Percentiles rank a stretch among this genome's conserved stretches.
Conservation (phyloP, 2,888 invertebrate genomes). For the Drosophila monieri region DNA sequence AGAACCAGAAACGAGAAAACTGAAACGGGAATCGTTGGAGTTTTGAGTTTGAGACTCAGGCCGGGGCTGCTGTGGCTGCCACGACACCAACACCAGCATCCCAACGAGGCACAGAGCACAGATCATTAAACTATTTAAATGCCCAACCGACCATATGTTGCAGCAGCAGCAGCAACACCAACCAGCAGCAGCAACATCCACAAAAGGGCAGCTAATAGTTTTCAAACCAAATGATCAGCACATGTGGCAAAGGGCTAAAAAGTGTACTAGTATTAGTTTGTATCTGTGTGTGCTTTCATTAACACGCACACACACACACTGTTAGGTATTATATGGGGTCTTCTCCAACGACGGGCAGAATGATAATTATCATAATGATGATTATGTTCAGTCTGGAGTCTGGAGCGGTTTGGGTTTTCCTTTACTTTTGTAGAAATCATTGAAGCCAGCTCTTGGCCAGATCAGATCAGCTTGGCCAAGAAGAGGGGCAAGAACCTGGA, state of each 20-base stretch:
- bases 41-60: constrained; percentile 8
- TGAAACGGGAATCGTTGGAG: constrained; percentile 37
- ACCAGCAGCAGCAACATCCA: constrained; percentile 31
- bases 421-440: constrained; percentile 68
- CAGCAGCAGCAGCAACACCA: constrained; percentile 40
- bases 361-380: constrained; percentile 65
- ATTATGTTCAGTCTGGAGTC: constrained; percentile 57
- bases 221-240: constrained; percentile 77
- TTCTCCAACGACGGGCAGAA: constrained; percentile 31
- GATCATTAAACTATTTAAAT: constrained; percentile 79
- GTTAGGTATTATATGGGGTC: constrained; percentile 23
- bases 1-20: constrained; percentile 40
- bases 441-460: constrained; percentile 61
- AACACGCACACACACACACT: constrained; percentile 29
- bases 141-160: constrained; percentile 72
- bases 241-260: constrained; percentile 68
- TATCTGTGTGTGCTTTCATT: constrained; percentile 20
- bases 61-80: too few species aligned
- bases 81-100: constrained; percentile 27
- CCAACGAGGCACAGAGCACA: constrained; percentile 53
- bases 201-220: constrained; percentile 72
- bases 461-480: constrained; percentile 2
- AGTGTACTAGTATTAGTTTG: constrained; percentile 6
- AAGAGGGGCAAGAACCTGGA: too few species aligned
- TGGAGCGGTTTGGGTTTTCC: constrained; percentile 39